phyloP scores from a whole-genome alignment of 2,888 invertebrate genomes.

The Maniola hyperantus region DNA sequence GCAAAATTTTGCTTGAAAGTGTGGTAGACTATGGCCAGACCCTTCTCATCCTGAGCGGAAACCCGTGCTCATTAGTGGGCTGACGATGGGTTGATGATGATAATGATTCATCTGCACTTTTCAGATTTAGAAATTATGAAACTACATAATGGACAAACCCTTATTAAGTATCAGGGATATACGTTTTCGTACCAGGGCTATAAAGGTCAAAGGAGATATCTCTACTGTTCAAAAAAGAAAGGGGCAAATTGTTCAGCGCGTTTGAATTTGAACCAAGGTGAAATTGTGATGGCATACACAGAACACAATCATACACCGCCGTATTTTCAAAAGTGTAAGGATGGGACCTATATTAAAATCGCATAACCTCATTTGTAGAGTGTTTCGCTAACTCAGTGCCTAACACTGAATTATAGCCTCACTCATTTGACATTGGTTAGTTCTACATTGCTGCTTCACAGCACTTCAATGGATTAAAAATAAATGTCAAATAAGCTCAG shows the following conservation, averaged over 20 bases:
- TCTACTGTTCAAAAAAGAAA: slow-evolving; percentile 37
- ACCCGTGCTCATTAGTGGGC: too few relatives aligned
- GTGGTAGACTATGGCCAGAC: too few relatives aligned
- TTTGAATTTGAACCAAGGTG: slow-evolving; percentile 38
- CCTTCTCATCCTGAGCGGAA: too few relatives aligned
- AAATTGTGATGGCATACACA: slow-evolving; percentile 31
- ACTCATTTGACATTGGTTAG: too few relatives aligned
- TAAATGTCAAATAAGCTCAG: too few relatives aligned
- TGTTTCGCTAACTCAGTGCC: too few relatives aligned
- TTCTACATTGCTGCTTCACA: too few relatives aligned
- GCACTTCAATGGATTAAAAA: too few relatives aligned
- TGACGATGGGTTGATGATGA: too few relatives aligned
- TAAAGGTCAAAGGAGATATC: slow-evolving; percentile 36
- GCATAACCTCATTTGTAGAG: neutral
- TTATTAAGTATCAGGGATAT: slow-evolving; percentile 41
- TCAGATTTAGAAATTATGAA: slow-evolving; percentile 16
- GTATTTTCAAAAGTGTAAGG: slow-evolving; percentile 8
- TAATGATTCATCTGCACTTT: neutral
- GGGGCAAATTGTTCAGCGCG: slow-evolving; percentile 40
- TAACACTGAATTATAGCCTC: too few relatives aligned
- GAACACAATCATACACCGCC: slow-evolving; percentile 47
- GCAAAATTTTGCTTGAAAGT: too few relatives aligned
- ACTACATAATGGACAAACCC: slow-evolving; percentile 17
- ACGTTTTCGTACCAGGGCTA: slow-evolving; percentile 44
- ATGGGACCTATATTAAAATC: slow-evolving; percentile 28